These are phyloP conservation scores for Myiotriccus ornatus DNA, from an alignment of 2,797 vertebrate species.

Conservation along the genomic window DNA sequence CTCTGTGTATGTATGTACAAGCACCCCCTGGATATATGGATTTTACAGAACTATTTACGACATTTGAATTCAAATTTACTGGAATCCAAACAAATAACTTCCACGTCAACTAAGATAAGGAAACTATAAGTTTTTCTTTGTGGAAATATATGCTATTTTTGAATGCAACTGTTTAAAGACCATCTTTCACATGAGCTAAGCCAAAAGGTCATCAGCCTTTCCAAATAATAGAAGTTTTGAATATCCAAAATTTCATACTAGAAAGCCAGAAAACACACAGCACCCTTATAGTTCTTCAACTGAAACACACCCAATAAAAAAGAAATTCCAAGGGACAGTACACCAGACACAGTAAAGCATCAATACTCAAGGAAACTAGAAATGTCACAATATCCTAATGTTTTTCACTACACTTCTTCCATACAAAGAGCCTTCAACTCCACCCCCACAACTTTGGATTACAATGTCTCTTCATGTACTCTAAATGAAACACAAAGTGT, in stretches of 20 bases:
- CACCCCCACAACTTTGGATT: background rate
- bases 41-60: background rate
- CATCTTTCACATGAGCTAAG: background rate
- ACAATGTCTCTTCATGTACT: background rate
- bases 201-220: background rate
- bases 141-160: background rate
- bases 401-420: background rate
- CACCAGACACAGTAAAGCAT: background rate
- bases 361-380: background rate
- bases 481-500: background rate
- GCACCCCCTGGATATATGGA: background rate
- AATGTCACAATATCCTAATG: fast-evolving
- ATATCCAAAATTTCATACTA: background rate
- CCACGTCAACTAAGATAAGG: background rate
- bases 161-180: background rate
- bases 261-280: background rate
- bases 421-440: background rate
- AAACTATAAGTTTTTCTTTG: background rate
- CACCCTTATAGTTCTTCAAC: background rate
- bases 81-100: background rate
- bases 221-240: background rate
- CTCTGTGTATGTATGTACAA: background rate
- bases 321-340: background rate
- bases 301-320: background rate
- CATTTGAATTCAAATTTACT: background rate